Conservation (phyloP, 1,140 invertebrate species). For the Dreissena rostriformis region DNA sequence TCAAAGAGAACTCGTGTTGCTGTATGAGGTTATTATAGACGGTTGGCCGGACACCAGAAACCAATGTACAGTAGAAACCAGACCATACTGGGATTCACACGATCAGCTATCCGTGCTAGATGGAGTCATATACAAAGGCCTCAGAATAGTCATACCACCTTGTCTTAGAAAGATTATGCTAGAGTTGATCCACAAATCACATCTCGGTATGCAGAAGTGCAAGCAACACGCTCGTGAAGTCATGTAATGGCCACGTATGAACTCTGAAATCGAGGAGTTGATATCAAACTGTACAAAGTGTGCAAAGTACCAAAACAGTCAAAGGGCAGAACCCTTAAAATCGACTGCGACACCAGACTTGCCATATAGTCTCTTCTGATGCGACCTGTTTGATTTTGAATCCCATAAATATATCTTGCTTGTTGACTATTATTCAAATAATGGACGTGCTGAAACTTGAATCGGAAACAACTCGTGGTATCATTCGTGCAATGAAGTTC, state of each 20-base stretch:
- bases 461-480: too few species aligned
- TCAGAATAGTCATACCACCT: conserved; percentile 75
- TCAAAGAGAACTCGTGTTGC: conserved; percentile 80
- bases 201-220: conserved; percentile 81
- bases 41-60: conserved; percentile 35
- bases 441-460: conserved; percentile 33
- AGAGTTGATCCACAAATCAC: conserved; percentile 79
- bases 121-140: conserved; percentile 50
- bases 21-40: conserved; percentile 10
- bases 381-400: conserved; percentile 55
- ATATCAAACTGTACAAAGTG: too few species aligned
- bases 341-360: conserved; percentile 11
- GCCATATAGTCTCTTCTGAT: conserved; percentile 4
- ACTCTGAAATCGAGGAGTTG: too few species aligned
- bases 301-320: too few species aligned
- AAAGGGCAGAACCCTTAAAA: conserved; percentile 49
- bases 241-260: conserved; percentile 81
- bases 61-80: not conserved
- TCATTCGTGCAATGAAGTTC: conserved; percentile 31
- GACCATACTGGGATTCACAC: conserved; percentile 33
- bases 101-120: conserved; percentile 48
- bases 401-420: conserved; percentile 54
- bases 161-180: conserved; percentile 75
- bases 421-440: conserved; percentile 59
- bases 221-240: conserved; percentile 76